A percentile compares a stretch with the other conserved stretches of the same genome.
Evolutionary conservation across 23 tunicate genomes (phyloP).

Genomic region (Corella eumyota): DNA sequence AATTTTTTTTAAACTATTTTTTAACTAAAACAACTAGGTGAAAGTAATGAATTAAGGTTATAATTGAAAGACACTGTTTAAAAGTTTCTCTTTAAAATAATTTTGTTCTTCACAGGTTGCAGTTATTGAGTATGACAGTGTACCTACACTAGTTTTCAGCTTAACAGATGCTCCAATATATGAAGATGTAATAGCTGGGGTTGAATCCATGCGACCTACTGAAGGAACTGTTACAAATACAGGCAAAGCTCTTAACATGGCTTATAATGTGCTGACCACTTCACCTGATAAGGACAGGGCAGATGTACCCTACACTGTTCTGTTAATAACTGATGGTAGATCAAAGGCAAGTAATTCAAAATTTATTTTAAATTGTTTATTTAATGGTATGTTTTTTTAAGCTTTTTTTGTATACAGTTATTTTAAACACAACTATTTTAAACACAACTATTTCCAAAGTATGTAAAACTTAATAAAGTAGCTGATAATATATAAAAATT

Average conservation of each 20-base stretch:
- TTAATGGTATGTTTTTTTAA: too few relatives aligned
- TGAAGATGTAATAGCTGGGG: constrained; percentile 1
- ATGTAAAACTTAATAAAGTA: too few relatives aligned
- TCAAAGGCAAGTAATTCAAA: constrained; percentile 15
- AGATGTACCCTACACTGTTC: constrained; percentile 13
- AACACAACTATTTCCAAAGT: too few relatives aligned
- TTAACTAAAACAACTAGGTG: too few relatives aligned
- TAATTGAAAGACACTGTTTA: too few relatives aligned
- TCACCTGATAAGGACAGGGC: constrained; percentile 2
- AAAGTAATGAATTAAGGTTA: too few relatives aligned
- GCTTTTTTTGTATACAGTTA: too few relatives aligned
- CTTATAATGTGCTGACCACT: constrained; percentile 8
- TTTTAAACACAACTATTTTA: too few relatives aligned
- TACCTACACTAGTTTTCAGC: not conserved
- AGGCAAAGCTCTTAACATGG: constrained; percentile 5
- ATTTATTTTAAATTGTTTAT: too few relatives aligned
- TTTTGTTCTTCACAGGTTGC: constrained; percentile 6
- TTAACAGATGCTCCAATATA: not conserved
- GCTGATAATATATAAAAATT: too few relatives aligned
- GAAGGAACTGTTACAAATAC: constrained; percentile 35
- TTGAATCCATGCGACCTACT: not conserved
- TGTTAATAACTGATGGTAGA: constrained; percentile 37
- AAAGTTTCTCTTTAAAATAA: too few relatives aligned
- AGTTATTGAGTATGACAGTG: not conserved
- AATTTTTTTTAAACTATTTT: too few relatives aligned